Conservation (phyloP, 2,888 invertebrate genomes). For the Folsomia candida region DNA sequence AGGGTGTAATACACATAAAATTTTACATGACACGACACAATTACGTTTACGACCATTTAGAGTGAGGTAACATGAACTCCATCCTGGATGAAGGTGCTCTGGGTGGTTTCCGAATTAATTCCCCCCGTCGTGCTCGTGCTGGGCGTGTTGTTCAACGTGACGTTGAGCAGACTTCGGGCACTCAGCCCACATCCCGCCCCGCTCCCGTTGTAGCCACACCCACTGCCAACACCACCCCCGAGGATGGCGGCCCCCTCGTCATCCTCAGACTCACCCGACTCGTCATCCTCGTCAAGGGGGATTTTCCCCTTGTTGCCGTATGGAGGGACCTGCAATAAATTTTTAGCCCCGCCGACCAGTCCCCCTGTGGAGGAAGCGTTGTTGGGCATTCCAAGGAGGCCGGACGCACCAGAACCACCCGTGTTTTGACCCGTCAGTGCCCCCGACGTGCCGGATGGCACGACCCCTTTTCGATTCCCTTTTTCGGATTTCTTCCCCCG, state of each 20-base stretch:
- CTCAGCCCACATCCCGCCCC: too few relatives aligned
- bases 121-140: background rate
- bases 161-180: background rate
- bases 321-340: constrained; percentile 5
- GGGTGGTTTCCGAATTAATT: constrained; percentile 30
- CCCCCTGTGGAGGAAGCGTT: background rate
- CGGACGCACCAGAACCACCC: constrained; percentile 2
- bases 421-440: constrained; percentile 18
- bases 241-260: constrained; percentile 46
- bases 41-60: constrained; percentile 13
- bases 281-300: constrained; percentile 31
- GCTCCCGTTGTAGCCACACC: background rate
- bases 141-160: background rate
- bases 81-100: constrained; percentile 47
- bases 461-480: constrained; percentile 21
- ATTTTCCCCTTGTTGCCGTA: background rate
- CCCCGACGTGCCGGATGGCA: constrained; percentile 27
- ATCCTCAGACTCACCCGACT: constrained; percentile 48
- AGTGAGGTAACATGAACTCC: constrained; percentile 47
- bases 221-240: constrained; percentile 10
- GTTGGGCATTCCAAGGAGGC: background rate
- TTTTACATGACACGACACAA: too few relatives aligned
- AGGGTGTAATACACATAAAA: too few relatives aligned
- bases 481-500: constrained; percentile 24
- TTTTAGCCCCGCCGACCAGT: background rate